Base-by-base conservation (phyloP, 1,140 invertebrate species). In the Parasteatoda tepidariorum region DNA sequence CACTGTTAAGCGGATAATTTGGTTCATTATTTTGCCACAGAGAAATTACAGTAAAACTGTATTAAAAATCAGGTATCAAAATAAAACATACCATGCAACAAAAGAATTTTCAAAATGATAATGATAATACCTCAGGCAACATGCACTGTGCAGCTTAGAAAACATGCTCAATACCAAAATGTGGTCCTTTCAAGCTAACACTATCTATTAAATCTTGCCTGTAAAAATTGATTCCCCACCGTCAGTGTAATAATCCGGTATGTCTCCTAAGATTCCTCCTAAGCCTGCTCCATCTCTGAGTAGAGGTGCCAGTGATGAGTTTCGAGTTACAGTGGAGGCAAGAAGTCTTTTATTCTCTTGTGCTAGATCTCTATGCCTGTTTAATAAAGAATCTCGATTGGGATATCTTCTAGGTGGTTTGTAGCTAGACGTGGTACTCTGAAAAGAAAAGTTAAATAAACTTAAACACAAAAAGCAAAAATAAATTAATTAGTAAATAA, bases 201-300 rank as follows among this genome's bases (percentile, higher is more conserved):
- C 78, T 82, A 82, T 70, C 78, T 82, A 82, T 38, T 33, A 61
- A 70, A 59, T 62, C 78, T 82, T 82, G 78, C 78, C 78, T 82
- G 78, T 82, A 82, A 82, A 82, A 82, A 82, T 82, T 70, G 78
- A 61, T 70, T 82, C 78, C 78, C 78, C 78, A 82, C 78, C 78
- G 78, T 82, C 78, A 82, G 78, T 82, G 71, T 82, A 82, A 48
- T 82, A 82, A 82, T 82, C 78, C 66, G 78, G 78, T 68, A 82
- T 82, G 67, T 82, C 78, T 67, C 78, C 78, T 30, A 82, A 61
- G 33, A 82, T 70, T 38, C 78, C 57, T 71, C 78, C 78, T 48
- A 82, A 82, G n/a, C 78, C 78, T 31, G 22, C 66, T 22, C 78
- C 78, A 54, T 82, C 78, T 48, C 78, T 9, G 13, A 82, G 62